These are phyloP conservation scores for Sminthurinus aureus DNA, from an alignment of 2,888 invertebrate genomes.

Conservation along the genomic window DNA sequence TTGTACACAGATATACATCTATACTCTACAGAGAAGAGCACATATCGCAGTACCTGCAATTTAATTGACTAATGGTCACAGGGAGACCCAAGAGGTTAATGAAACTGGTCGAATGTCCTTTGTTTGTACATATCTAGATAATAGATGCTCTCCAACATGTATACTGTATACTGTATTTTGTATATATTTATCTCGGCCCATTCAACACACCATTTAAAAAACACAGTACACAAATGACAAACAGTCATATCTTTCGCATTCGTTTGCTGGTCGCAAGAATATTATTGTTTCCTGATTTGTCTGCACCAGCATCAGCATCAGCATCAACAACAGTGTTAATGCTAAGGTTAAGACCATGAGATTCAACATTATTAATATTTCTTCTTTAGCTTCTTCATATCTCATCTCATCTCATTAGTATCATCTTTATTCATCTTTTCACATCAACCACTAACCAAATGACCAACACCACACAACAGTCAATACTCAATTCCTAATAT, in stretches of 20 bases:
- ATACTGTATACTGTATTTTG: too few relatives aligned
- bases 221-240: neutral
- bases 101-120: neutral
- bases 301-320: neutral
- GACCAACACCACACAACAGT: too few relatives aligned
- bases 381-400: too few relatives aligned
- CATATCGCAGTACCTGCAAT: neutral
- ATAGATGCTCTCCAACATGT: too few relatives aligned
- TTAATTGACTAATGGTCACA: neutral
- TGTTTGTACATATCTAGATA: neutral
- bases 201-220: neutral
- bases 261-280: neutral
- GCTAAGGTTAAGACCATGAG: conserved; percentile 12
- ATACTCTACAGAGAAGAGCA: too few relatives aligned
- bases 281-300: neutral
- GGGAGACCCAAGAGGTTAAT: neutral
- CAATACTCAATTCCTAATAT: too few relatives aligned
- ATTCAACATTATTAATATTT: too few relatives aligned
- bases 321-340: neutral
- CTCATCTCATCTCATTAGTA: too few relatives aligned
- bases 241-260: neutral
- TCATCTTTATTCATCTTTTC: too few relatives aligned
- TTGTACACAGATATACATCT: too few relatives aligned
- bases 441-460: too few relatives aligned
- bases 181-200: neutral